Conservation (phyloP, 2,113 vertebrate species). For the Mormyrus lacerda region DNA sequence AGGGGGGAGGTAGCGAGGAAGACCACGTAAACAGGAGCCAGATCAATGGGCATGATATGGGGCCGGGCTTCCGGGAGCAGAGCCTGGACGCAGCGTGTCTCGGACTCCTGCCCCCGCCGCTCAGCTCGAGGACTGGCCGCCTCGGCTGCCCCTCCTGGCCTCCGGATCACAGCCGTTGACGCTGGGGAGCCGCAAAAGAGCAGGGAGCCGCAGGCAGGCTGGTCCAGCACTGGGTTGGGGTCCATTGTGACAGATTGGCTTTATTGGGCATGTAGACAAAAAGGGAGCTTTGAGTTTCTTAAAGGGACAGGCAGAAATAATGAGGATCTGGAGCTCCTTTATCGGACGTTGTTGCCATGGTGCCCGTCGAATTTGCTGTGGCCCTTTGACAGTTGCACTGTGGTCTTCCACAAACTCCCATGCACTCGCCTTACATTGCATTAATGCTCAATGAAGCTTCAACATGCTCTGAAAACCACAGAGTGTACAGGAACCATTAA, state of each 20-base stretch:
- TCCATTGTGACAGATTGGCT: conserved; percentile 6
- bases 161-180: neutral
- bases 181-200: neutral
- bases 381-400: neutral
- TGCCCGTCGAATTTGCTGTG: neutral
- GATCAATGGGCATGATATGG: neutral
- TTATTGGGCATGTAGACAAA: neutral
- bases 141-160: neutral
- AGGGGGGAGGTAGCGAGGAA: neutral
- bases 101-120: neutral
- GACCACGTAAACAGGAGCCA: neutral
- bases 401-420: neutral
- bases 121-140: neutral
- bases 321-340: neutral
- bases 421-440: neutral
- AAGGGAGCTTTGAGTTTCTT: neutral
- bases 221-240: neutral
- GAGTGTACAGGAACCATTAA: neutral
- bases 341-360: neutral
- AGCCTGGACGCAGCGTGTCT: neutral
- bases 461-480: neutral
- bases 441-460: neutral
- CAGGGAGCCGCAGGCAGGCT: neutral
- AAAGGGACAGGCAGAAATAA: neutral
- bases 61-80: neutral